These are phyloP conservation scores for Drosophila greeni DNA, from an alignment of 2,888 invertebrate genomes.

Conservation along the genomic window DNA sequence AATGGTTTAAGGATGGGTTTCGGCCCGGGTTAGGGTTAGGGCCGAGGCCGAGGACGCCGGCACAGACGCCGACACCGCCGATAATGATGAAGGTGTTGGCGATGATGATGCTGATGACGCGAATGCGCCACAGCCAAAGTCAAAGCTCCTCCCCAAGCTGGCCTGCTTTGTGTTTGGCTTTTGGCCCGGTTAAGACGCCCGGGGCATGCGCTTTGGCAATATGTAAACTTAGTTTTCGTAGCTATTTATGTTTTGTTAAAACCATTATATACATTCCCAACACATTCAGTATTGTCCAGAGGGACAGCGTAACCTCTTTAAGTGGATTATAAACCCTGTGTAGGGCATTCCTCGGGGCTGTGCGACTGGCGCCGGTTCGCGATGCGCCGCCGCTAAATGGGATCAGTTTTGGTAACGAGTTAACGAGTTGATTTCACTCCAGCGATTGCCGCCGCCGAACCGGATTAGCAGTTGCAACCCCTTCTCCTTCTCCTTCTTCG, in stretches of 20 bases:
- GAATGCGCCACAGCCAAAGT: slow-evolving; percentile 40
- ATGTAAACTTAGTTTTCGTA: too few relatives aligned
- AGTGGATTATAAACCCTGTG: neutral
- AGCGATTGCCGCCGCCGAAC: slow-evolving; percentile 70
- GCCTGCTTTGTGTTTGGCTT: neutral
- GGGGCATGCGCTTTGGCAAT: neutral
- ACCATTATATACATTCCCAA: neutral
- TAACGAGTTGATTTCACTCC: slow-evolving; percentile 77
- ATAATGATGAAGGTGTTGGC: slow-evolving; percentile 73
- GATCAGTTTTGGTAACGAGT: slow-evolving; percentile 77
- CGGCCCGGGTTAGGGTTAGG: slow-evolving; percentile 2
- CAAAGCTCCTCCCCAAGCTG: slow-evolving; percentile 10
- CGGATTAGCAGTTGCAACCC: slow-evolving; percentile 41
- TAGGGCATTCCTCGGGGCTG: slow-evolving; percentile 35
- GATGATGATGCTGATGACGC: slow-evolving; percentile 51
- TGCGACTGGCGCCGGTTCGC: slow-evolving; percentile 58
- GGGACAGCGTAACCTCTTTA: too few relatives aligned
- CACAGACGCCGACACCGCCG: slow-evolving; percentile 51
- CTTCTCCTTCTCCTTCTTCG: slow-evolving; percentile 15
- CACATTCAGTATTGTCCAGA: neutral
- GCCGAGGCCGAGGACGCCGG: slow-evolving; percentile 39
- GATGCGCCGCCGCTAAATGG: slow-evolving; percentile 73
- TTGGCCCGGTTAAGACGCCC: neutral
- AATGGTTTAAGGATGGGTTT: slow-evolving; percentile 9
- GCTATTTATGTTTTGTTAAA: neutral